Conservation (phyloP, 2,113 vertebrate species). For the zebrafish (Danio rerio) region GRCz12tu NC_133191.1:58679001-58679500, state of each 20-base stretch:
- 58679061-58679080: constrained; percentile 80
- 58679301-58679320: too few species aligned
- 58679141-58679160: constrained; percentile 74
- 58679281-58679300: too few species aligned
- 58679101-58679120: constrained; percentile 81
- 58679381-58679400: constrained; percentile 80
- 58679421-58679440: constrained; percentile 71
- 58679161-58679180: constrained; percentile 68
- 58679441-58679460: constrained; percentile 70
- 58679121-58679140: constrained; percentile 80
- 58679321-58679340: too few species aligned
- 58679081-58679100: constrained; percentile 81
- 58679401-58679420: constrained; percentile 78
- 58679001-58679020: constrained; percentile 50
- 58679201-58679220: constrained; percentile 56
- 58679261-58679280: too few species aligned
- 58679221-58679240: neutral
- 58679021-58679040: constrained; percentile 66
- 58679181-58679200: constrained; percentile 56
- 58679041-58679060: constrained; percentile 79
- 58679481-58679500: too few species aligned
- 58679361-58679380: constrained; percentile 48
- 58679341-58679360: too few species aligned
- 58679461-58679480: constrained; percentile 69
- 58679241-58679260: too few species aligned